Base-by-base conservation (phyloP, 2,888 invertebrate species). In the Cryptocephalus moraei region DNA sequence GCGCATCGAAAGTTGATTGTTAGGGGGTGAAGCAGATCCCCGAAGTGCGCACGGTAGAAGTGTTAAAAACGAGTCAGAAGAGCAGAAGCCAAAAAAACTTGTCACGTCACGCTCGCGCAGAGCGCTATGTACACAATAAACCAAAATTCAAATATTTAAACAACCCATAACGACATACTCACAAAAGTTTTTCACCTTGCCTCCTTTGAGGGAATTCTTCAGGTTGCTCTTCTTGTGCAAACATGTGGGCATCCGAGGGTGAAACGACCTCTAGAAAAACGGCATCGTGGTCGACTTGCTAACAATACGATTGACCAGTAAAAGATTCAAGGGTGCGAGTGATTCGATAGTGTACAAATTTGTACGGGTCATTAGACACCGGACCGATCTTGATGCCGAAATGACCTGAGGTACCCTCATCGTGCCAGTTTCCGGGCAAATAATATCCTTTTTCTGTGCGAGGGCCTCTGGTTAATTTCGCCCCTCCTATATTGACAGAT, bases 221-320 rank as follows among this genome's bases (percentile, higher is more conserved):
- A 22, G 22, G 22, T 22, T 22, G 22, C 22, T 22, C 22, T 11
- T 36, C 36, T 36, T 12, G 36, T 36, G 12, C 36, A 36, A 36
- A 36, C 36, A 36, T 36, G n/a, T 36, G 36, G 36, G 36, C 36
- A 36, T 11, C 12, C 36, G 36, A 36, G 36, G 36, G 36, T 36
- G 12, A 36, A 36, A 36, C 36, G 36, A n/a, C 22, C 22, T 22
- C 22, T 22, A 22, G 22, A 22, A 22, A 22, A 22, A 36, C 36
- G 12, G 11, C 36, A 36, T 12, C 36, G 36, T 36, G 11, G 36
- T 36, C 12, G 36, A 36, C 39, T 51, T 41, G 49, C 43, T 48
- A 51, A 52, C 53, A 53, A 53, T 52, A 48, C 50, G 49, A 54
- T 52, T 52, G 53, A 50, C 51, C 53, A 46, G 52, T 43, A 49